Conservation (phyloP, 2,888 invertebrate species). For the Sabatieria punctata region DNA sequence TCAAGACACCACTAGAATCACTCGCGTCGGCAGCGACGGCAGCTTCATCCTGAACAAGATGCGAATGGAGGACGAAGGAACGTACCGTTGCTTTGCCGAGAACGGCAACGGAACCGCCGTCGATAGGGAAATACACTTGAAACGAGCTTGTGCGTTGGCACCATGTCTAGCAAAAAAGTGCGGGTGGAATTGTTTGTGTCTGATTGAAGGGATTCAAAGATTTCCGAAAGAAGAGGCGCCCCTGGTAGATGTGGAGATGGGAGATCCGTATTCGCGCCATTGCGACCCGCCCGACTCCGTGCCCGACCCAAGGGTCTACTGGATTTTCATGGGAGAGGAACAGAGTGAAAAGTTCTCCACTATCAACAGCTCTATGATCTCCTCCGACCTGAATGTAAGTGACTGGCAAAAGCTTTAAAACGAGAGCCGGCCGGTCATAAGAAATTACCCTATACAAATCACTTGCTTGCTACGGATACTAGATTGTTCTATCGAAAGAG, state of each 20-base stretch:
- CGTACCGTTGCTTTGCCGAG: slow-evolving; percentile 83
- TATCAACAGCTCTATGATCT: slow-evolving; percentile 28
- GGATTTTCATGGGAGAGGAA: slow-evolving; percentile 27
- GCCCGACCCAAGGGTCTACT: slow-evolving; percentile 19
- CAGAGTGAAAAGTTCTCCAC: slow-evolving; percentile 19
- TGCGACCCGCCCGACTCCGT: slow-evolving; percentile 26
- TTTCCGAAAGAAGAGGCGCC: neutral
- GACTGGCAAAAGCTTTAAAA: too few species aligned
- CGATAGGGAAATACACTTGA: slow-evolving; percentile 18
- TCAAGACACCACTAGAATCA: too few species aligned
- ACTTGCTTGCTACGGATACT: too few species aligned
- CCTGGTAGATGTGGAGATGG: slow-evolving; percentile 21
- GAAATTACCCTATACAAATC: too few species aligned
- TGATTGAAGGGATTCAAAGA: neutral
- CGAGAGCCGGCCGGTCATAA: too few species aligned
- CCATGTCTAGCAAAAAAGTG: neutral
- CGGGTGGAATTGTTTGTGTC: neutral
- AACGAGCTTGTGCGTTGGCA: slow-evolving; percentile 23
- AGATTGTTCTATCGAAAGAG: too few species aligned
- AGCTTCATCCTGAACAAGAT: slow-evolving; percentile 44
- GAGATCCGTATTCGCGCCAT: slow-evolving; percentile 24
- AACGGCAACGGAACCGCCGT: slow-evolving; percentile 66
- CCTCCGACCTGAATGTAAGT: slow-evolving; percentile 11
- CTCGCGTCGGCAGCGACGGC: slow-evolving; percentile 79
- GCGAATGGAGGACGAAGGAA: slow-evolving; percentile 53